Base-by-base conservation (phyloP, 2,888 invertebrate species). In the Ischnus inquisitorius region DNA sequence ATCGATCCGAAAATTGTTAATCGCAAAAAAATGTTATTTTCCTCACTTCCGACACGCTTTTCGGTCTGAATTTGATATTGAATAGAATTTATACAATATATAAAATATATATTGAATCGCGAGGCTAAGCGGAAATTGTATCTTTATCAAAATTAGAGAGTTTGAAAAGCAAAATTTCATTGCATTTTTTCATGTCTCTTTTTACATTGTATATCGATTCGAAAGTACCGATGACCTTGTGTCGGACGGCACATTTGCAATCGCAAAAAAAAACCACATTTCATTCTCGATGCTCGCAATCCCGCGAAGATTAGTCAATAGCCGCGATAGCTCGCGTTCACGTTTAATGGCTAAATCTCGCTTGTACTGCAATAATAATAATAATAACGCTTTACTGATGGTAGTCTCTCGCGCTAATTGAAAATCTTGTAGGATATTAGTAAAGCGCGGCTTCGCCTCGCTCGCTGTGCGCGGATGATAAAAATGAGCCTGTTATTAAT, bases 401-500 rank as follows among this genome's bases (percentile, higher is more conserved):
- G 34, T 19, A 72, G 67, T 65, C 25, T 19, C 10, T 48, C 39
- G 34, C 57, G n/a, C 57, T 79, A 74, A 74, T 74, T 67, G 74
- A 74, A 74, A 74, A 74, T 57, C 72, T 79, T 54, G 54, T 43
- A 54, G 64, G 41, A 51, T 75, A 67, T 76, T 54, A 57, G 64
- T 14, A 41, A 10, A 39, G 34, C 16, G 54, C 22, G 41, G 12
- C 43, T 41, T 41, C 43, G 43, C 10, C 64, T 28, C 75, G 19
- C 48, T 48, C 28, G 41, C 60, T 46, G 68, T 57, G 41, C 5
- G 8, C 12, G 46, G 74, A 51, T 75, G 80, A 80, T 80, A 80
- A 80, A 80, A 80, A 80, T 79, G 79, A 79, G 67, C 57, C 65
- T 57, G 79, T 79, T 79, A 74, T 79, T 67, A 67, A 79, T 60